Percentiles rank a stretch among this genome's conserved stretches.
phyloP scores from a whole-genome alignment of 2,113 vertebrate genomes.

The Oceanites oceanicus region DNA sequence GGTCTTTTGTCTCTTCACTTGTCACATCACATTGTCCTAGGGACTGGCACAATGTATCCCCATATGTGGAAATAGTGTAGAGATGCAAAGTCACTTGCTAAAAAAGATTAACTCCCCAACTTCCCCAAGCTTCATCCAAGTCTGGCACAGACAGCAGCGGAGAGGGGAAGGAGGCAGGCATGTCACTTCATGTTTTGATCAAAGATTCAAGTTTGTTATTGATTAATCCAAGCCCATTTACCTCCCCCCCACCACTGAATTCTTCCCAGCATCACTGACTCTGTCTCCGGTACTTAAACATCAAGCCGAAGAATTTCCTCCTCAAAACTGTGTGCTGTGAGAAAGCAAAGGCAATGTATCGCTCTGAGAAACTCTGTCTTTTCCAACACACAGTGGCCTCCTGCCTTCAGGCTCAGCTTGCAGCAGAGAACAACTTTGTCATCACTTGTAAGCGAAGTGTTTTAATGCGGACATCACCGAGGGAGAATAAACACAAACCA shows the following conservation, averaged over 20 bases:
- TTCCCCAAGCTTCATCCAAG: neutral
- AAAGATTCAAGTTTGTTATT: constrained; percentile 18
- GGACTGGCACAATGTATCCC: neutral
- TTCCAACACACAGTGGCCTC: neutral
- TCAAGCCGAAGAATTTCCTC: neutral
- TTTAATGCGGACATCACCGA: neutral
- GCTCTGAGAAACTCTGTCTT: neutral
- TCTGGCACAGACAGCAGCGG: neutral
- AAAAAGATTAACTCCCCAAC: neutral
- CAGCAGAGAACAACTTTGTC: constrained; percentile 34
- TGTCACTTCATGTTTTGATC: constrained; percentile 34
- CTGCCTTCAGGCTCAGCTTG: constrained; percentile 28
- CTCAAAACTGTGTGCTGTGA: neutral
- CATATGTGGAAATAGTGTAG: neutral
- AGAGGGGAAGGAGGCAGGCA: neutral
- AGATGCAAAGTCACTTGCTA: neutral
- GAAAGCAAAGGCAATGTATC: neutral
- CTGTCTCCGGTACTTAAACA: neutral
- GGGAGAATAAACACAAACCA: neutral
- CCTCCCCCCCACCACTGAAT: neutral
- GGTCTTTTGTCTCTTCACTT: neutral
- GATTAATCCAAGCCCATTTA: constrained; percentile 24
- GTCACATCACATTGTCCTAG: neutral
- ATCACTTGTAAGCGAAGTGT: neutral
- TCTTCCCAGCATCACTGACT: constrained; percentile 16